Evolutionary conservation across 2,888 invertebrate genomes (phyloP).

Genomic region (Eurytoma californica): DNA sequence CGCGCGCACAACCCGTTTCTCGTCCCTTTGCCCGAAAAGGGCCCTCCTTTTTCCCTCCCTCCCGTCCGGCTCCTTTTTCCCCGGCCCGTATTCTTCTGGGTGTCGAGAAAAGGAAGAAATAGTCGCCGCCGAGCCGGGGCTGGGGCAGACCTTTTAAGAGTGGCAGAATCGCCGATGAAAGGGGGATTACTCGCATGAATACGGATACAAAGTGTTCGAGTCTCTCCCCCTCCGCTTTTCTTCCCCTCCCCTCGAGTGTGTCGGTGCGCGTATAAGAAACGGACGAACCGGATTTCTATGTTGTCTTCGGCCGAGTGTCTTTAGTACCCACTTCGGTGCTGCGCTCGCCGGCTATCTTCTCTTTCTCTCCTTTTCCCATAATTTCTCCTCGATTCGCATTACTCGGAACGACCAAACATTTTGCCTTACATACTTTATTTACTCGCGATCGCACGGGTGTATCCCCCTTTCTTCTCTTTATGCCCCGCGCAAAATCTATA

Average conservation of each 20-base stretch:
- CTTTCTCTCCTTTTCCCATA: conserved; percentile 42
- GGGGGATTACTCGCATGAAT: conserved; percentile 58
- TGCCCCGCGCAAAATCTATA: conserved; percentile 18
- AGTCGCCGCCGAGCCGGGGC: conserved; percentile 5
- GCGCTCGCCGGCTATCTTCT: not conserved
- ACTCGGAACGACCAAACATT: conserved; percentile 57
- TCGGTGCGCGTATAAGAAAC: conserved; percentile 33
- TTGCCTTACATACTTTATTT: conserved; percentile 56
- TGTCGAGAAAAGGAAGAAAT: conserved; percentile 55
- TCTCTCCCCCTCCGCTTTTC: not conserved
- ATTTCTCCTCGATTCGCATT: conserved; percentile 55
- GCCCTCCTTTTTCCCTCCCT: conserved; percentile 30
- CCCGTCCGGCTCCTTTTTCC: conserved; percentile 20
- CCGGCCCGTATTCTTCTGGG: conserved; percentile 28
- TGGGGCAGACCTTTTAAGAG: conserved; percentile 55
- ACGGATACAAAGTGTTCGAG: conserved; percentile 59
- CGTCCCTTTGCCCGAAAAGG: conserved; percentile 45
- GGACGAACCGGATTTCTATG: conserved; percentile 58
- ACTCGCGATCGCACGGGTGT: conserved; percentile 37
- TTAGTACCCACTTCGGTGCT: conserved; percentile 52
- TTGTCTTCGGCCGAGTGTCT: conserved; percentile 52
- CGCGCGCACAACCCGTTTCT: conserved; percentile 39
- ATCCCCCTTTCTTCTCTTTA: conserved; percentile 1
- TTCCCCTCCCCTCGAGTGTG: not conserved
- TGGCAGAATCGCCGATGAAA: conserved; percentile 57